Evolutionary conservation across 2,797 vertebrate genomes (phyloP).

Genomic region (Astyanax mexicanus): DNA sequence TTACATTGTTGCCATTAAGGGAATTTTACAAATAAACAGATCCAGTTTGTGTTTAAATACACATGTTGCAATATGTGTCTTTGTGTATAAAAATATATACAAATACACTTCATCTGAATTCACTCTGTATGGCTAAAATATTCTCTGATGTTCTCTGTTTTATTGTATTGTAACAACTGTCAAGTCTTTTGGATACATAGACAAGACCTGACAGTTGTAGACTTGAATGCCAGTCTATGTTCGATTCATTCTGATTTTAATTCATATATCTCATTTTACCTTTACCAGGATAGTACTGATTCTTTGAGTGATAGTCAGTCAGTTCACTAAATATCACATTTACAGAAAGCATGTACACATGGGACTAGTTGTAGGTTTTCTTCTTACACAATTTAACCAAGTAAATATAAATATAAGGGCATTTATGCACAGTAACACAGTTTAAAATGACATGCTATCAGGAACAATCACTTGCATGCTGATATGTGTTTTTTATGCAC

Average conservation of each 20-base stretch:
- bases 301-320: constrained; percentile 4
- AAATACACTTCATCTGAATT: constrained; percentile 32
- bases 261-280: constrained; percentile 21
- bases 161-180: constrained; percentile 30
- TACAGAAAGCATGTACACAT: constrained; percentile 28
- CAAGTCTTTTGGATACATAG: constrained; percentile 8
- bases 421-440: constrained; percentile 63
- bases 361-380: constrained; percentile 14
- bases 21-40: no score
- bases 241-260: constrained; percentile 51
- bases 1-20: no score
- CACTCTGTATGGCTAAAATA: constrained; percentile 32
- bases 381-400: constrained; percentile 30
- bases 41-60: no score
- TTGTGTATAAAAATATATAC: no score
- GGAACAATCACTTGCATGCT: constrained; percentile 67
- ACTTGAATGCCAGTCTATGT: constrained; percentile 52
- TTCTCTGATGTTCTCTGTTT: no score
- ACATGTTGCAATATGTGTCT: no score
- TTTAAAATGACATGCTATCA: constrained; percentile 48
- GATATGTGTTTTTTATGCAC: constrained; percentile 59
- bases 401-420: constrained; percentile 69
- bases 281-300: constrained; percentile 22
- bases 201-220: constrained; percentile 43
- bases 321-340: constrained; percentile 15